Percentiles rank a stretch among this genome's conserved stretches.
Conservation (phyloP, 2,888 invertebrate species). For the Thumatha senex region DNA sequence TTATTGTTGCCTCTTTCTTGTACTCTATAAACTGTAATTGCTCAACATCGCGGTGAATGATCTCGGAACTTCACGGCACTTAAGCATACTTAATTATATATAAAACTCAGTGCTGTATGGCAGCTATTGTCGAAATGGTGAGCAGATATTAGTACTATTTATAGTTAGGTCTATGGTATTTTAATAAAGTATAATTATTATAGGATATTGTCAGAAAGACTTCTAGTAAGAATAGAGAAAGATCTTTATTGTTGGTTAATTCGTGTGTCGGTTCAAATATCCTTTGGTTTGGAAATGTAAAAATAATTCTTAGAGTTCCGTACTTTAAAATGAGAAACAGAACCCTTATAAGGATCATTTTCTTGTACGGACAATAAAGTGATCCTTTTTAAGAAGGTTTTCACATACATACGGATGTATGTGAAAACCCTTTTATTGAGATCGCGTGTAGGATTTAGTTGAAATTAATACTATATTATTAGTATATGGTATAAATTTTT, state of each 20-base stretch:
- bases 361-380: too few species aligned
- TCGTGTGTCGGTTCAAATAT: constrained; percentile 4
- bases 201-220: constrained; percentile 14
- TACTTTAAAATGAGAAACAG: too few species aligned
- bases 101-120: constrained; percentile 61
- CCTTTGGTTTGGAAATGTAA: not conserved
- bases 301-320: too few species aligned
- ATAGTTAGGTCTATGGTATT: constrained; percentile 26
- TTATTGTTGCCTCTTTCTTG: constrained; percentile 17
- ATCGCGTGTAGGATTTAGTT: too few species aligned
- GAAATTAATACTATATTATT: too few species aligned
- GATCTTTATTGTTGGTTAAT: constrained; percentile 12
- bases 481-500: too few species aligned
- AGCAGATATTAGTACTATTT: constrained; percentile 41
- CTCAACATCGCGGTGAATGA: constrained; percentile 46
- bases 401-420: too few species aligned
- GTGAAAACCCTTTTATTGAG: too few species aligned
- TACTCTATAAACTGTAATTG: constrained; percentile 18
- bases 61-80: constrained; percentile 57
- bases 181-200: constrained; percentile 36
- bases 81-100: constrained; percentile 65
- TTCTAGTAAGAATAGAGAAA: constrained; percentile 6
- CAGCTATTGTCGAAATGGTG: constrained; percentile 35
- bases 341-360: too few species aligned
- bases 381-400: too few species aligned